Conservation (phyloP, 2,113 vertebrate genomes). For the Aegotheles bennettii region DNA sequence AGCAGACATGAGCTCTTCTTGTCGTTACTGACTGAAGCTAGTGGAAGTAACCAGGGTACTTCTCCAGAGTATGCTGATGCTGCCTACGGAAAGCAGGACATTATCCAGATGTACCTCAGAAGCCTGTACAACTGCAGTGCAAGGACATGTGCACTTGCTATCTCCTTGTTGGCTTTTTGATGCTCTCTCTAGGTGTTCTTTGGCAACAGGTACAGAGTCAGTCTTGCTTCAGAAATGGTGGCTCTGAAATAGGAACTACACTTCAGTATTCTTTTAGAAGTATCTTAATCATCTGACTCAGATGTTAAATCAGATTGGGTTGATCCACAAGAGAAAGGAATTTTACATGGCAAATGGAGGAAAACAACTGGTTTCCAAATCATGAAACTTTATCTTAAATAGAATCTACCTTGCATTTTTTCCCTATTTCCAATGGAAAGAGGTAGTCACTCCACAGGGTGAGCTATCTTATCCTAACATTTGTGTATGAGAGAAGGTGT, state of each 20-base stretch:
- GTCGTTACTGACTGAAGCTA: fast-evolving
- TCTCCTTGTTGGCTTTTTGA: not conserved
- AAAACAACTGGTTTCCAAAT: not conserved
- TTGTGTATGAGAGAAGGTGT: not conserved
- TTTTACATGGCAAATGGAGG: not conserved
- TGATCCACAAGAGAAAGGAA: not conserved
- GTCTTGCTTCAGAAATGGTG: not conserved
- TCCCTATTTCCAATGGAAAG: not conserved
- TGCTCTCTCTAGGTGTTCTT: not conserved
- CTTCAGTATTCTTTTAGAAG: not conserved
- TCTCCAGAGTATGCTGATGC: not conserved
- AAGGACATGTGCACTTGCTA: not conserved
- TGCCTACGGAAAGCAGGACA: not conserved
- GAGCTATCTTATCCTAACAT: not conserved
- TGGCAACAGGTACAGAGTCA: not conserved
- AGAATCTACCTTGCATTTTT: not conserved
- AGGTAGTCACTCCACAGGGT: not conserved
- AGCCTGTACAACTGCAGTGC: not conserved
- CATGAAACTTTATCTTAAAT: not conserved
- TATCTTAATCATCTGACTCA: not conserved
- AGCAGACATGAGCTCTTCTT: not conserved
- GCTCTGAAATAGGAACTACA: not conserved
- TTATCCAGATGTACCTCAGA: not conserved
- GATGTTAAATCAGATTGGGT: not conserved
- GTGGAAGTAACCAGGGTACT: not conserved